A percentile compares a stretch with the other conserved stretches of the same genome.
Conservation (phyloP, 2,113 vertebrate species). For the Psilopsiagon aymara region DNA sequence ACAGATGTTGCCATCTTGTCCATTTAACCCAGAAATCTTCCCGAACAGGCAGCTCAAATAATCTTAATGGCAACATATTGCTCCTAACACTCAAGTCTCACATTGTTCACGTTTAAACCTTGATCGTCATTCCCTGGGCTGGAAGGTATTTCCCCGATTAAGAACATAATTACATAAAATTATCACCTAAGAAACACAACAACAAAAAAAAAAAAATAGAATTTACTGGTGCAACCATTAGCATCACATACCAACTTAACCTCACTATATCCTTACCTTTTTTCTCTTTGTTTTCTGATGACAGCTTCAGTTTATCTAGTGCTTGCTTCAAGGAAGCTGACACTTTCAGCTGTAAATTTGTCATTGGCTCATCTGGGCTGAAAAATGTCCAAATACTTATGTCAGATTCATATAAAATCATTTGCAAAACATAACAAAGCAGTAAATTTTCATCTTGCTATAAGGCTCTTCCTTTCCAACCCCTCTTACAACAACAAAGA, state of each 20-base stretch:
- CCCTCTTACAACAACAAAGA: background rate
- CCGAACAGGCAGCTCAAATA: background rate
- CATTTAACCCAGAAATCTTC: background rate
- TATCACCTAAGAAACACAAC: background rate
- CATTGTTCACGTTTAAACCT: background rate
- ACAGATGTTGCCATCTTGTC: background rate
- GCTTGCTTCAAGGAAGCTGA: conserved; percentile 92
- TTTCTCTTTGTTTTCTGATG: conserved; percentile 78
- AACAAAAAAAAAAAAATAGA: background rate
- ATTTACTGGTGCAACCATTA: background rate
- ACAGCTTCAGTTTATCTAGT: conserved; percentile 88
- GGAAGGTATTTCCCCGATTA: background rate
- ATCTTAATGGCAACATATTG: background rate
- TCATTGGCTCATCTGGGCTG: conserved; percentile 91
- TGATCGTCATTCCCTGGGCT: background rate
- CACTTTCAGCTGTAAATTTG: conserved; percentile 87
- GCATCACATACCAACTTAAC: background rate
- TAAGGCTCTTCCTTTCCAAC: background rate
- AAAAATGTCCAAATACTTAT: background rate
- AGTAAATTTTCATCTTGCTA: background rate
- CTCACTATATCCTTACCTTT: conserved; percentile 76
- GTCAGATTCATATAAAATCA: background rate
- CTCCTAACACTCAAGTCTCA: background rate
- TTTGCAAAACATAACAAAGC: background rate
- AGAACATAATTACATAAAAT: background rate